These are phyloP conservation scores for Scophthalmus maximus DNA, from an alignment of 2,113 vertebrate genomes.

Conservation along the genomic window DNA sequence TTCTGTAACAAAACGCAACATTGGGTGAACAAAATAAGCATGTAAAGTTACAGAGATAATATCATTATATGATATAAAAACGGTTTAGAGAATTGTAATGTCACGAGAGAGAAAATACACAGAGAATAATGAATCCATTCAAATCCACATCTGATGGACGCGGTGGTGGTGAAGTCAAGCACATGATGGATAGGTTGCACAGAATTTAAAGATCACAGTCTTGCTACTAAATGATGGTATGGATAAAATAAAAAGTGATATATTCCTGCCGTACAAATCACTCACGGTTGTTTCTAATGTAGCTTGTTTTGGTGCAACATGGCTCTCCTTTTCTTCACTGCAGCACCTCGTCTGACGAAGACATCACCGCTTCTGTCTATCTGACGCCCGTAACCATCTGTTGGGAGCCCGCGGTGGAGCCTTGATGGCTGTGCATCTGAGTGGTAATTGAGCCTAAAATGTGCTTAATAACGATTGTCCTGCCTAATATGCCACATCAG, in stretches of 20 bases:
- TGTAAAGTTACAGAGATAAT: no score
- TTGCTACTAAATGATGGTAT: no score
- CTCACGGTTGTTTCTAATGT: background rate
- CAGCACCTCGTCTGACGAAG: constrained; percentile 65
- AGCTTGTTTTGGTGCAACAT: constrained; percentile 40
- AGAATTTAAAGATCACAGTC: no score
- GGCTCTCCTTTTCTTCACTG: constrained; percentile 24
- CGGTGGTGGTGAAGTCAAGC: no score
- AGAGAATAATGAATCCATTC: no score
- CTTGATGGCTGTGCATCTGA: constrained; percentile 77
- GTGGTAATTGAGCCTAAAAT: constrained; percentile 84
- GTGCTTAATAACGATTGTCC: constrained; percentile 83
- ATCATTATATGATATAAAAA: no score
- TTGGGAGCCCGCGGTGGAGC: constrained; percentile 70
- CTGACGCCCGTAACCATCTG: constrained; percentile 75
- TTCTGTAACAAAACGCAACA: no score
- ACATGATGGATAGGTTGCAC: no score
- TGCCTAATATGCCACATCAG: constrained; percentile 79
- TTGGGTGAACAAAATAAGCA: no score
- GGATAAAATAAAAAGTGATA: background rate
- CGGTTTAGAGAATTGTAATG: no score
- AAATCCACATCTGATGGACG: no score
- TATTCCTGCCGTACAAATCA: background rate
- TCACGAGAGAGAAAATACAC: no score
- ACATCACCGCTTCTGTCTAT: constrained; percentile 62